These are phyloP conservation scores for Meteorus colon DNA, from an alignment of 2,888 invertebrate species.

Conservation along the genomic window DNA sequence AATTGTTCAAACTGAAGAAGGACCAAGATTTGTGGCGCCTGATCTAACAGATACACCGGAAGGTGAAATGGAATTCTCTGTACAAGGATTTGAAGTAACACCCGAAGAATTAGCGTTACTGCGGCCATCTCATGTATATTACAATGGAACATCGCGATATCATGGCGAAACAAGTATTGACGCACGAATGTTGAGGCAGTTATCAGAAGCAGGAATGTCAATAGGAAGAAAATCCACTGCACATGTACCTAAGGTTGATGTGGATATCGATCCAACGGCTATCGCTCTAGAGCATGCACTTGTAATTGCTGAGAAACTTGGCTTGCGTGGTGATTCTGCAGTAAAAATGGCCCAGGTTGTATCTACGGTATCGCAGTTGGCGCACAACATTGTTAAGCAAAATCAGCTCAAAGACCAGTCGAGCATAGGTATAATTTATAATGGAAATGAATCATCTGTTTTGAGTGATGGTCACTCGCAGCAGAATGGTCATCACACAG, in stretches of 20 bases:
- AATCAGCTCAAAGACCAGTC: constrained; percentile 42
- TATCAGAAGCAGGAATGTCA: constrained; percentile 82
- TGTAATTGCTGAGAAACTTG: constrained; percentile 67
- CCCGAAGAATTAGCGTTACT: constrained; percentile 74
- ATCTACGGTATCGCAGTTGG: constrained; percentile 68
- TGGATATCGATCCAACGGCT: constrained; percentile 72
- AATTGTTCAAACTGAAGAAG: constrained; percentile 75
- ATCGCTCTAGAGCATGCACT: constrained; percentile 68
- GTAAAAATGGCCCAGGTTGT: constrained; percentile 73
- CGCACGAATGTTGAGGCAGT: constrained; percentile 78
- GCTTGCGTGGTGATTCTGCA: constrained; percentile 69
- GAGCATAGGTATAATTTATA: constrained; percentile 47
- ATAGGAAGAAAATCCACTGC: constrained; percentile 79
- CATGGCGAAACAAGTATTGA: constrained; percentile 80
- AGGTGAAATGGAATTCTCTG: constrained; percentile 80
- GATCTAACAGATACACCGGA: constrained; percentile 81
- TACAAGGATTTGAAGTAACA: constrained; percentile 80
- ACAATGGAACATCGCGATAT: constrained; percentile 60
- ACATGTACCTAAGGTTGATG: constrained; percentile 78
- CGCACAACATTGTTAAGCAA: constrained; percentile 65
- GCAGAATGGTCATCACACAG: constrained; percentile 47
- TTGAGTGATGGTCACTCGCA: constrained; percentile 41
- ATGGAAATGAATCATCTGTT: constrained; percentile 50
- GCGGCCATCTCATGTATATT: constrained; percentile 69
- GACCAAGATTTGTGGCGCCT: constrained; percentile 80